Evolutionary conservation across 2,797 vertebrate genomes (phyloP), one percentile per base, ranked within the genome.

Genomic region (Graptemys geographica): DNA sequence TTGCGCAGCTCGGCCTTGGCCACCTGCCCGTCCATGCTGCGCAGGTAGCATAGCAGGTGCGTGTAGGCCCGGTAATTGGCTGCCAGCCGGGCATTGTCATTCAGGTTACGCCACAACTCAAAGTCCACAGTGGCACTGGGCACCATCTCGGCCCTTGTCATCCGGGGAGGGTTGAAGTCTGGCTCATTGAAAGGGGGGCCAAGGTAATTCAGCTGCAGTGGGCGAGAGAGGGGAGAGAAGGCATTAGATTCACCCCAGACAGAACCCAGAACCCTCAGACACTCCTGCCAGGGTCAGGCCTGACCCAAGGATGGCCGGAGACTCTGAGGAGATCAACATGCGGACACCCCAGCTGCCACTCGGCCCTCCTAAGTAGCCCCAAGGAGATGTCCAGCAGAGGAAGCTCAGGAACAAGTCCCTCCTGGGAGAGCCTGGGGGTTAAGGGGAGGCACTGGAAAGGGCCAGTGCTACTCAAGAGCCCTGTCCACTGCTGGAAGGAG

Each of bases 31-130:
- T 99, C 98, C 95, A 99, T 98, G 92, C 99, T 99, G 1, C 98
- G 98, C 95, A 99, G 98, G 5, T 99, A 99, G 57, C 98, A 98
- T 94, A 99, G 98, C 53, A 99, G 98, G 55, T 99, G 98, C 49
- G 99, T 99, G 97, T 99, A 99, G 65, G 99, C 99, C 11, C 98
- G 98, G 96, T 99, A 99, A 98, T 99, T 99, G 98, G 99, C 99
- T 8, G 99, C 99, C 62, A 99, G 97, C 8, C 99, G 98, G 27
- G 99, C 99, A 12, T 99, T 99, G 98, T 99, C 99, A 85, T 99
- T 99, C 97, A 99, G 97, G 19, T 99, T 99, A 0, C 99, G 98
- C 99, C 99, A 99, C 72, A 99, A 98, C 86, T 99, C 99, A 96
- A 99, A 97, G 83, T 99, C 98, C 76, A 99, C 99, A 5, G 99